phyloP scores from a whole-genome alignment of 2,113 vertebrate species.

The Natator depressus region DNA sequence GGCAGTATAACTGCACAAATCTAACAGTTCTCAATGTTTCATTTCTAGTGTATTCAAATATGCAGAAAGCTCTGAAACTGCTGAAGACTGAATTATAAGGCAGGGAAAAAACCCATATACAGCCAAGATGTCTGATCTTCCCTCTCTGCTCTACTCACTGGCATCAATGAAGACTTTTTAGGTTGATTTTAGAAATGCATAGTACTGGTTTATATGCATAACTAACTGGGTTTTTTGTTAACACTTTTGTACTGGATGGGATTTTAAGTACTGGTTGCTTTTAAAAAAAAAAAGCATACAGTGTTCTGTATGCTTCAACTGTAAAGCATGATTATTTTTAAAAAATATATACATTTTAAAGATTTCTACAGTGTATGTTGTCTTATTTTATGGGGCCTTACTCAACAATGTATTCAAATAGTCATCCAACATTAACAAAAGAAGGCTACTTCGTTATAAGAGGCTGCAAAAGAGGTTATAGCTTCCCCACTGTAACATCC shows the following conservation, averaged over 20 bases:
- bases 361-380: conserved; percentile 29
- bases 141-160: not conserved
- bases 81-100: conserved; percentile 84
- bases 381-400: not conserved
- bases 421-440: not conserved
- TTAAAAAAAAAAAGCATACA: conserved; percentile 64
- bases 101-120: not conserved
- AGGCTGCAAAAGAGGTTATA: not conserved
- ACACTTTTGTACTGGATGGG: conserved; percentile 58
- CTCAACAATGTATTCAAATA: not conserved
- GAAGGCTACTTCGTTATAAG: not conserved
- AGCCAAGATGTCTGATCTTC: not conserved
- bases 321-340: conserved; percentile 68
- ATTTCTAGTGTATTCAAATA: conserved; percentile 79
- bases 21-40: conserved; percentile 41
- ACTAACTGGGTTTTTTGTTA: conserved; percentile 56
- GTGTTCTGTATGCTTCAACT: conserved; percentile 53
- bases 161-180: conserved; percentile 27
- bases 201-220: conserved; percentile 29
- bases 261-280: conserved; percentile 65
- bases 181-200: conserved; percentile 16
- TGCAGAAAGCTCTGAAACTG: conserved; percentile 83
- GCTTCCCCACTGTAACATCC: not conserved
- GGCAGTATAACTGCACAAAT: conserved; percentile 21
- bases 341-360: conserved; percentile 76